Evolutionary conservation across 2,113 vertebrate species (phyloP), one percentile per base, ranked within the genome.

Genomic region (Glaucomys volans): DNA sequence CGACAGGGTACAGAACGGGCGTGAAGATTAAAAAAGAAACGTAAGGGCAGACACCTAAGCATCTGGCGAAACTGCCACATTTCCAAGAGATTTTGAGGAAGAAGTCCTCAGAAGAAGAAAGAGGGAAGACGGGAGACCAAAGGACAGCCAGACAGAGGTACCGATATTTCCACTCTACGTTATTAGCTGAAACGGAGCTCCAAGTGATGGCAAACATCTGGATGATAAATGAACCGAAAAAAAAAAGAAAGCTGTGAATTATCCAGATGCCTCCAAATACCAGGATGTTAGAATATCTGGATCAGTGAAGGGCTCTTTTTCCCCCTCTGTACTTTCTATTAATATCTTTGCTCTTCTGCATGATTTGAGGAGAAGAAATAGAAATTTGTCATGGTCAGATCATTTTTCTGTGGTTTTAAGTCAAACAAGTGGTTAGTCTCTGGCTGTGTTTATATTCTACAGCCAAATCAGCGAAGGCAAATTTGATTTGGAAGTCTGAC

Each of bases 201-300:
- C 71, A 52, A 87, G 76, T 1, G 91, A 95, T 86, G 95, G 92
- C 0, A 6, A 96, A 95, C 97, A 97, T 97, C 97, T 97, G 95
- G 95, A 62, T 93, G 79, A 79, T 94, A 94, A 97, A 95, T 81
- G 96, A 92, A 93, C 64, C 71, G 84, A 50, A 86, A 50, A 35
- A 24, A 57, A 50, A 16, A 47, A 80, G 42, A 11, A 93, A 71
- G 47, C 84, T 82, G 74, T 59, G 91, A 97, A 87, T 66, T 81
- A 79, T 44, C 92, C 97, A 96, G 69, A 96, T 96, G 88, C 59
- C 30, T 88, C 69, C 86, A 87, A 64, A 93, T 75, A 89, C 77
- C 35, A 54, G 47, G 64, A 91, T 87, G 90, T 79, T 90, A 87
- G 66, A 97, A 81, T 87, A 81, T 72, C 90, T 57, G 59, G 26